Evolutionary conservation across 1,140 invertebrate genomes (phyloP), one percentile per base, ranked within the genome.

Genomic region (Hylaeus anthracinus): DNA sequence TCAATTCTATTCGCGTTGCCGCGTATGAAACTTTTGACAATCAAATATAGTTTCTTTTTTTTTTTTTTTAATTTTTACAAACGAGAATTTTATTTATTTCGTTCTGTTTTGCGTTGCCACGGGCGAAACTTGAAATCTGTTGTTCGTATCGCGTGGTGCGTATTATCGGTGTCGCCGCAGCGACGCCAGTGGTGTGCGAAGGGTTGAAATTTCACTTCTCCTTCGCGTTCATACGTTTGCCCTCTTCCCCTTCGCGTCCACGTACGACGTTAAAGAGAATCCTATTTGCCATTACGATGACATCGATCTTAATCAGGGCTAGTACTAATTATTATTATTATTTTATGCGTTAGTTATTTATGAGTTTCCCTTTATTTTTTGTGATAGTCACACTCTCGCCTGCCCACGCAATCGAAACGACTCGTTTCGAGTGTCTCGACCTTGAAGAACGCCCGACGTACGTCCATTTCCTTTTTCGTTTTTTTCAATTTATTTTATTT

Each of bases 291-390:
- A 89, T 84, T 82, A 85, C 73, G 76, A 85, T 83, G 84, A 89
- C 84, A 86, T 87, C 82, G 81, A 85, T 71, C 81, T 86, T 84
- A 74, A 86, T 89, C 87, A 80, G 79, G 78, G 77, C 67, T 83
- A 78, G 60, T 83, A 80, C 37, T 71, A 81, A 79, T 64, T 82
- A 77, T 60, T 84, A 84, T 84, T 90, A 90, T 92, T 90, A 85
- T 91, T 91, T 91, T 88, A 88, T 86, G 87, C 88, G 86, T 91
- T 92, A 92, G 88, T 91, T 91, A 92, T 92, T 92, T 92, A 91
- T 92, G 83, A 89, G 71, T 84, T 87, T 82, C 51, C 69, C 72
- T 26, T 12, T 12, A n/a, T 53, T 5, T 75, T 88, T 90, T 91
- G 89, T 90, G 89, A 91, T 90, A 86, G 87, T 87, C 88, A 83